phyloP scores from a whole-genome alignment of 2,113 vertebrate species.

The Platichthys flesus region DNA sequence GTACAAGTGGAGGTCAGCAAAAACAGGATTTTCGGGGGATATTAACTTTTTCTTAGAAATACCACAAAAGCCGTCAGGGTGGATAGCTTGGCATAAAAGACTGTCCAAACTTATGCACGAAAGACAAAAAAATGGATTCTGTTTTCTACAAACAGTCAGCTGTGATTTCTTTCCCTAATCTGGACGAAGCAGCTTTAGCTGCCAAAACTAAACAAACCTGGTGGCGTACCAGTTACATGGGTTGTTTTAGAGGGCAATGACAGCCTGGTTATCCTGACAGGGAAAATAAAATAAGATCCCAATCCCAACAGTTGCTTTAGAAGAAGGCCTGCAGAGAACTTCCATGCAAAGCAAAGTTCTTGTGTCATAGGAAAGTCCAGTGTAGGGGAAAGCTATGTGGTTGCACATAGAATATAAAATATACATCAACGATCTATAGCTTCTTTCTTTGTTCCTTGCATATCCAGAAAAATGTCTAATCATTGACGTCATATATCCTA shows the following conservation, averaged over 20 bases:
- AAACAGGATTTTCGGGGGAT: background rate
- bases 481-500: constrained; percentile 13
- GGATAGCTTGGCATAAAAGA: background rate
- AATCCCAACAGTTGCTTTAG: background rate
- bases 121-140: background rate
- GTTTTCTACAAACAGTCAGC: background rate
- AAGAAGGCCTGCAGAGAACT: background rate
- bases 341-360: constrained; percentile 2
- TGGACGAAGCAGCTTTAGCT: background rate
- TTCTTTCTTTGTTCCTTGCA: constrained; percentile 26
- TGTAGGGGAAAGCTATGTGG: constrained; percentile 4
- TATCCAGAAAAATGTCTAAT: constrained; percentile 41
- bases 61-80: background rate
- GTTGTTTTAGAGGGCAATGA: background rate
- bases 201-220: background rate
- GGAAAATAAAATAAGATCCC: background rate
- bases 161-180: background rate
- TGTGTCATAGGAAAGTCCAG: constrained; percentile 28
- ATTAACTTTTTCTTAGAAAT: constrained; percentile 8
- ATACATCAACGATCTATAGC: constrained; percentile 39
- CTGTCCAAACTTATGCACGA: background rate
- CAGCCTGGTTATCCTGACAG: background rate
- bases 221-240: background rate
- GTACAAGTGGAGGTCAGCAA: constrained; percentile 5
- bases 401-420: constrained; percentile 19